Evolutionary conservation across 2,888 invertebrate species (phyloP).

Genomic region (Bugula neritina): DNA sequence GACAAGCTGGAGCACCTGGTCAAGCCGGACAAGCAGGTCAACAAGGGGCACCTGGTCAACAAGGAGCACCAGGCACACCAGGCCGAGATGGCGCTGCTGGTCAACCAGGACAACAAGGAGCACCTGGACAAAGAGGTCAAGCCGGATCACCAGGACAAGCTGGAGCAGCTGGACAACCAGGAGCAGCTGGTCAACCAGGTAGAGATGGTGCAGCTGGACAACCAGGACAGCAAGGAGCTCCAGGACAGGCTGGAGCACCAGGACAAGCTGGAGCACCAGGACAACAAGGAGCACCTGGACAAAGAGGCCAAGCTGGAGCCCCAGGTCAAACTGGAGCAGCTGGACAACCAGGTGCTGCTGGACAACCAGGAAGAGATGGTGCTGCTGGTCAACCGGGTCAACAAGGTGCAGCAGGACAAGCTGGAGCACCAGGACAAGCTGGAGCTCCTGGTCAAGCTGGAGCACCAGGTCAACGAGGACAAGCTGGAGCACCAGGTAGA

Average conservation of each 20-base stretch:
- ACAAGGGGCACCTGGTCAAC: slow-evolving; percentile 17
- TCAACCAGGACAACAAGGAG: background rate
- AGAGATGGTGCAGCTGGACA: slow-evolving; percentile 2
- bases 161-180: background rate
- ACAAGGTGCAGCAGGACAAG: slow-evolving; percentile 21
- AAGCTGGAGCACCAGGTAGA: slow-evolving; percentile 10
- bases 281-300: background rate
- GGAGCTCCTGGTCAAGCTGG: slow-evolving; percentile 28
- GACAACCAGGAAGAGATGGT: slow-evolving; percentile 16
- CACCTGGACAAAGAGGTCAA: background rate
- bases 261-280: slow-evolving; percentile 28
- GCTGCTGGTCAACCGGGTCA: slow-evolving; percentile 20
- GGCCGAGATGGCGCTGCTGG: slow-evolving; percentile 32
- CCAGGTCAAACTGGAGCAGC: background rate
- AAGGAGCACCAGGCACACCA: slow-evolving; percentile 29
- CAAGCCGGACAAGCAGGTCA: slow-evolving; percentile 9
- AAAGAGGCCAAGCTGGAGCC: slow-evolving; percentile 23
- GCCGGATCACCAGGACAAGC: background rate
- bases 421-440: slow-evolving; percentile 26
- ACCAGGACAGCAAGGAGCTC: slow-evolving; percentile 23
- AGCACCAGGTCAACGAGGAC: slow-evolving; percentile 14
- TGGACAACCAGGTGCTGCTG: slow-evolving; percentile 20
- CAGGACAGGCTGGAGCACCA: slow-evolving; percentile 27
- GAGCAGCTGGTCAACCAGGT: background rate
- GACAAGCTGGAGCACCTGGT: slow-evolving; percentile 23